Percentiles rank a stretch among this genome's conserved stretches.
phyloP scores from a whole-genome alignment of 2,113 vertebrate genomes.

The Triplophysa dalaica region DNA sequence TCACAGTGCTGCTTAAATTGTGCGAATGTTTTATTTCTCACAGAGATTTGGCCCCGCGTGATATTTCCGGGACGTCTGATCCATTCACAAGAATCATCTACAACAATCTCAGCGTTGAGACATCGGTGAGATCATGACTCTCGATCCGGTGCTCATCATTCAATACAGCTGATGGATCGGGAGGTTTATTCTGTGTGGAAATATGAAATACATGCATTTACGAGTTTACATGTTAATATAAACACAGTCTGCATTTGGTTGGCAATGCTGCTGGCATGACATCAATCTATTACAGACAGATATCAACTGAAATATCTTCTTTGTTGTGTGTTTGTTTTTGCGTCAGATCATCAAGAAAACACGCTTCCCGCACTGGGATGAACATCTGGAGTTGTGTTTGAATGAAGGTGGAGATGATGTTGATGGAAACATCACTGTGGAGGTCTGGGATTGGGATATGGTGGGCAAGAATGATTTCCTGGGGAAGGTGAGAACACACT shows the following conservation, averaged over 20 bases:
- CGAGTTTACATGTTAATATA: too few species aligned
- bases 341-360: slow-evolving; percentile 88
- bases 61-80: slow-evolving; percentile 86
- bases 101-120: slow-evolving; percentile 82
- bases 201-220: too few species aligned
- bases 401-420: slow-evolving; percentile 60
- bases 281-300: not conserved
- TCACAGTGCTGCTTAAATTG: not conserved
- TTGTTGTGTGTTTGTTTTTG: not conserved
- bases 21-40: slow-evolving; percentile 28
- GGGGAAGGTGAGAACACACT: slow-evolving; percentile 77
- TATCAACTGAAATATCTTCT: too few species aligned
- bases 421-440: slow-evolving; percentile 71
- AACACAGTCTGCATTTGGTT: too few species aligned
- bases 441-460: slow-evolving; percentile 94
- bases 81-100: slow-evolving; percentile 84
- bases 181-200: too few species aligned
- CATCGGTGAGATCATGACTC: slow-evolving; percentile 74
- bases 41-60: slow-evolving; percentile 87
- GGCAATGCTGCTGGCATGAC: too few species aligned
- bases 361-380: slow-evolving; percentile 86
- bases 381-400: slow-evolving; percentile 81
- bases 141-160: not conserved
- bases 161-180: too few species aligned
- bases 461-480: slow-evolving; percentile 93